Evolutionary conservation across 2,888 invertebrate genomes (phyloP), one percentile per base, ranked within the genome.

Genomic region (Heliconius aoede): DNA sequence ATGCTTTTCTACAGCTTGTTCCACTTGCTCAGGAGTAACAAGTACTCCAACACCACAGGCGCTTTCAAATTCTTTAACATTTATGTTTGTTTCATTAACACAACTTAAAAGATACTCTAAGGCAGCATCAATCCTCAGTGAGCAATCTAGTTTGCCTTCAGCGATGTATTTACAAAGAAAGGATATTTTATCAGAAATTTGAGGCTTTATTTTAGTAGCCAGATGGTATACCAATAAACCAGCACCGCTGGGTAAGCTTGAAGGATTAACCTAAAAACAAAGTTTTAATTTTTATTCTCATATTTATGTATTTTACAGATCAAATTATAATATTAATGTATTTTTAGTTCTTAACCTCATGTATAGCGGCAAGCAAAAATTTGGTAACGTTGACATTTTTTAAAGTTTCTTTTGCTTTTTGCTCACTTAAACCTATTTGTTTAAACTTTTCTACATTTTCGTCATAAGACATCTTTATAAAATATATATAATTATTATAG

Each of bases 351-450:
- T 92, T 95, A 94, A 97, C 98, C 95, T 97, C 96, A 78, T 95
- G 93, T 74, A 98, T 93, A 32, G 97, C 96, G 81, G 95, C 89
- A 82, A 96, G 95, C 74, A 99, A 91, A 86, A 95, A 96, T 84
- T 96, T 96, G 0, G 98, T 97, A 51, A 99, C 96, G 83, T 96
- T 95, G 7, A 95, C 95, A 95, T 99, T 99, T 95, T 99, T 99
- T 51, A 98, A 84, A 0, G 99, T 99, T 95, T 99, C 99, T 87
- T 97, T 97, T 0, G 98, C 98, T 92, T 99, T 99, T 89, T 97
- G 97, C 89, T 99, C 98, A 88, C 97, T 98, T 87, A 99, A 95
- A 58, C 98, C 98, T 81, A 98, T 93, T 21, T 91, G 80, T 80
- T 90, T 92, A 78, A 93, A 89, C 72, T 88, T 90, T 84, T 90